These are phyloP conservation scores for Sycophila texana DNA, from an alignment of 2,888 invertebrate species.

Conservation along the genomic window DNA sequence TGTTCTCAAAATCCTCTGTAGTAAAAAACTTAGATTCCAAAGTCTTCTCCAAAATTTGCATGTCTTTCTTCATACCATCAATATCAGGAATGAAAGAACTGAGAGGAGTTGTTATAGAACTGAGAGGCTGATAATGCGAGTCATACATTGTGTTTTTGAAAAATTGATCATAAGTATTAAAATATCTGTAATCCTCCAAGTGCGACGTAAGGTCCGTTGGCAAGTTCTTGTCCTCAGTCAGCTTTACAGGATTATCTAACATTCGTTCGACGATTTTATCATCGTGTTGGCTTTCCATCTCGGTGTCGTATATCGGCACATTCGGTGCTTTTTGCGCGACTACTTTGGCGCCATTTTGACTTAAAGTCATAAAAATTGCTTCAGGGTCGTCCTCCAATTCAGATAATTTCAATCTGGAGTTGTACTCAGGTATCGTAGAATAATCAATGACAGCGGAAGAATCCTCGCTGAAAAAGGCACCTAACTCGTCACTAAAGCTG, in stretches of 20 bases:
- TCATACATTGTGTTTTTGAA: slow-evolving; percentile 60
- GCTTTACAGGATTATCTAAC: slow-evolving; percentile 43
- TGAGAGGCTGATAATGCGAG: slow-evolving; percentile 41
- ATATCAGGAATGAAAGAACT: slow-evolving; percentile 52
- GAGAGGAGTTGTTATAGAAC: slow-evolving; percentile 31
- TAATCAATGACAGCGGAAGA: slow-evolving; percentile 43
- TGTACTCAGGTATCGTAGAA: slow-evolving; percentile 44
- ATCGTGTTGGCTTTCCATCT: slow-evolving; percentile 43
- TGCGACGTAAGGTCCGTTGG: slow-evolving; percentile 61
- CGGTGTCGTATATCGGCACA: slow-evolving; percentile 44
- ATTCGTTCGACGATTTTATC: slow-evolving; percentile 66
- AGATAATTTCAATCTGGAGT: slow-evolving; percentile 28
- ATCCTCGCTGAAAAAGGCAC: slow-evolving; percentile 48
- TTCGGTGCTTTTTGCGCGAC: slow-evolving; percentile 36
- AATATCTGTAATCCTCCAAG: slow-evolving; percentile 67
- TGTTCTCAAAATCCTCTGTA: slow-evolving; percentile 60
- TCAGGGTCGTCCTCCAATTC: slow-evolving; percentile 54
- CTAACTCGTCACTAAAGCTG: slow-evolving; percentile 60
- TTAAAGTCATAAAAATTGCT: slow-evolving; percentile 46
- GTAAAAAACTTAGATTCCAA: slow-evolving; percentile 64
- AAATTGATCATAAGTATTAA: slow-evolving; percentile 67
- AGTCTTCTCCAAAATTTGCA: slow-evolving; percentile 69
- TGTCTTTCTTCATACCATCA: slow-evolving; percentile 64
- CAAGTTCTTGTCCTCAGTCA: slow-evolving; percentile 54
- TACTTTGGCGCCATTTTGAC: slow-evolving; percentile 49